phyloP scores from a whole-genome alignment of 2,113 vertebrate species.

The Dendrocopos noguchii region DNA sequence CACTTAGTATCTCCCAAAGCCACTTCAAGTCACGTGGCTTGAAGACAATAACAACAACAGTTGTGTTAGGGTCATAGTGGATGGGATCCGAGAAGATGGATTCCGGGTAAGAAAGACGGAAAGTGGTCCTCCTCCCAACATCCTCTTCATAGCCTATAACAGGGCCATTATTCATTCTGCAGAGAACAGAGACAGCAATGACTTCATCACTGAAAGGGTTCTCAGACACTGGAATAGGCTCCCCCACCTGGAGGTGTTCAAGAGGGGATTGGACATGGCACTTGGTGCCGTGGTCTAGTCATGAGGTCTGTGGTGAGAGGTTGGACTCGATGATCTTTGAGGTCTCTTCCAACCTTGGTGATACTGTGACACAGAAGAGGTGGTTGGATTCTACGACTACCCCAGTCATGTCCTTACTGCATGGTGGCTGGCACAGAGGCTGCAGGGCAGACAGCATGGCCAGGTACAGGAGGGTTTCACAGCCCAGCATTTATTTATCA shows the following conservation, averaged over 20 bases:
- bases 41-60: conserved; percentile 76
- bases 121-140: conserved; percentile 82
- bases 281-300: too few species aligned
- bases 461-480: neutral
- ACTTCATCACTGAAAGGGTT: too few species aligned
- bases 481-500: neutral
- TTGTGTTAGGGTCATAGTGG: conserved; percentile 79
- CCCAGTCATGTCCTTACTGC: accelerated
- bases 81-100: conserved; percentile 79
- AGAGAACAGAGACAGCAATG: conserved; percentile 24
- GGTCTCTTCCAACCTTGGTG: too few species aligned
- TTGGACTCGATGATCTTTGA: too few species aligned
- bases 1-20: conserved; percentile 74
- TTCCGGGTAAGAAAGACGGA: conserved; percentile 84
- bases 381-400: neutral
- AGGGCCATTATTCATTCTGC: conserved; percentile 83
- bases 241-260: too few species aligned
- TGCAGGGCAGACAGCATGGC: neutral
- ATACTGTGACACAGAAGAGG: too few species aligned
- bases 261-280: too few species aligned
- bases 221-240: too few species aligned
- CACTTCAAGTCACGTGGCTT: conserved; percentile 81
- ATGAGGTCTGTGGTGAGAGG: too few species aligned
- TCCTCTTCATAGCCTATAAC: conserved; percentile 82
- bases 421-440: accelerated